Conservation (phyloP, 2,888 invertebrate species). For the Liodrosophila aerea region DNA sequence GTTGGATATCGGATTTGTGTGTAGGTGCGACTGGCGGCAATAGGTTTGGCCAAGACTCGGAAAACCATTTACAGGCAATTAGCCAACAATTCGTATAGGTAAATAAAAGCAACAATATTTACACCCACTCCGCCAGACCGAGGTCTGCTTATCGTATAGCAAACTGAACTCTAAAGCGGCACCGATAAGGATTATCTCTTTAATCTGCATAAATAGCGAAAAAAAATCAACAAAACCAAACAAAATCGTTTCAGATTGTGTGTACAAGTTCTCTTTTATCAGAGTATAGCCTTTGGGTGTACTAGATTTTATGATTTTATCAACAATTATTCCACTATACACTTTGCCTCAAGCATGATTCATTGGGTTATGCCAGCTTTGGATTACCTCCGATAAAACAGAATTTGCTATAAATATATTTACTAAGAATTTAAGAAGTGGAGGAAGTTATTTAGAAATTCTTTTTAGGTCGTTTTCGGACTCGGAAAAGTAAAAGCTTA, state of each 20-base stretch:
- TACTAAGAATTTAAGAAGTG: too few relatives aligned
- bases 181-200: slow-evolving; percentile 79
- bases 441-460: too few relatives aligned
- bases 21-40: slow-evolving; percentile 4
- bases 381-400: slow-evolving; percentile 15
- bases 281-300: too few relatives aligned
- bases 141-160: slow-evolving; percentile 32
- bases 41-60: slow-evolving; percentile 36
- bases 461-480: too few relatives aligned
- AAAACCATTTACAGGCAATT: slow-evolving; percentile 62
- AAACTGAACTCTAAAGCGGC: slow-evolving; percentile 43
- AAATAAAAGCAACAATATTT: slow-evolving; percentile 22
- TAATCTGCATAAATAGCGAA: slow-evolving; percentile 78
- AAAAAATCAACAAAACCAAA: slow-evolving; percentile 28
- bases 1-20: slow-evolving; percentile 36
- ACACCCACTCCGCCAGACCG: slow-evolving; percentile 4
- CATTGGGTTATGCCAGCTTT: not conserved
- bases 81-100: slow-evolving; percentile 35
- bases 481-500: too few relatives aligned
- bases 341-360: too few relatives aligned
- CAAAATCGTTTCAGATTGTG: not conserved
- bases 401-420: not conserved
- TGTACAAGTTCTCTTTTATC: not conserved
- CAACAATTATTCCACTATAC: too few relatives aligned
- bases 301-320: too few relatives aligned